Evolutionary conservation across 30 jellyfish, hydroid and myxozoan species (phyloP).

Genomic region (Mastigias papua): DNA sequence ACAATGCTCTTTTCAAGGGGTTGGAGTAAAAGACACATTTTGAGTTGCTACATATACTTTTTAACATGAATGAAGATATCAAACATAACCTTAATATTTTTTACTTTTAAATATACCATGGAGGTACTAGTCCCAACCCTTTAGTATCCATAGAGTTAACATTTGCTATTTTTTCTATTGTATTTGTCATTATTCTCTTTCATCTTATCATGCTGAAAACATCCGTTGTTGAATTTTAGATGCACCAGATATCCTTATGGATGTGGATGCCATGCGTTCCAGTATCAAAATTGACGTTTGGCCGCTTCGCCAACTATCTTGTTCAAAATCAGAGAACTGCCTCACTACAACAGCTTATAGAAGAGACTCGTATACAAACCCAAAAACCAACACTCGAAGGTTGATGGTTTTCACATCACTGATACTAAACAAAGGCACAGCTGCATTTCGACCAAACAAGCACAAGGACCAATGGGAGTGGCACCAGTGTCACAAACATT

Average conservation of each 20-base stretch:
- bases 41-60: too few species aligned
- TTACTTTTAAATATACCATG: too few species aligned
- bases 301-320: slow-evolving; percentile 75
- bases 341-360: slow-evolving; percentile 85
- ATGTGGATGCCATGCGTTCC: slow-evolving; percentile 69
- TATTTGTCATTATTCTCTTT: not conserved
- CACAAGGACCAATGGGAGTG: slow-evolving; percentile 86
- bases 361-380: slow-evolving; percentile 35
- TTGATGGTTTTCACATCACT: slow-evolving; percentile 91
- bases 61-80: too few species aligned
- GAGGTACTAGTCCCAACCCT: too few species aligned
- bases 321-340: slow-evolving; percentile 93
- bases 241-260: slow-evolving; percentile 93
- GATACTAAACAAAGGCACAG: slow-evolving; percentile 89
- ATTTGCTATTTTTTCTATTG: too few species aligned
- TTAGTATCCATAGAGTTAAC: too few species aligned
- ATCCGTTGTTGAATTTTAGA: not conserved
- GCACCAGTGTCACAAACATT: slow-evolving; percentile 95
- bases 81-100: too few species aligned
- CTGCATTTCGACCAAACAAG: slow-evolving; percentile 87
- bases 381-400: slow-evolving; percentile 64
- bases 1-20: too few species aligned
- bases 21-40: too few species aligned
- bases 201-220: not conserved
- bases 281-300: slow-evolving; percentile 82